Evolutionary conservation across 2,113 vertebrate species (phyloP).

Genomic region (Bothrops jararaca): DNA sequence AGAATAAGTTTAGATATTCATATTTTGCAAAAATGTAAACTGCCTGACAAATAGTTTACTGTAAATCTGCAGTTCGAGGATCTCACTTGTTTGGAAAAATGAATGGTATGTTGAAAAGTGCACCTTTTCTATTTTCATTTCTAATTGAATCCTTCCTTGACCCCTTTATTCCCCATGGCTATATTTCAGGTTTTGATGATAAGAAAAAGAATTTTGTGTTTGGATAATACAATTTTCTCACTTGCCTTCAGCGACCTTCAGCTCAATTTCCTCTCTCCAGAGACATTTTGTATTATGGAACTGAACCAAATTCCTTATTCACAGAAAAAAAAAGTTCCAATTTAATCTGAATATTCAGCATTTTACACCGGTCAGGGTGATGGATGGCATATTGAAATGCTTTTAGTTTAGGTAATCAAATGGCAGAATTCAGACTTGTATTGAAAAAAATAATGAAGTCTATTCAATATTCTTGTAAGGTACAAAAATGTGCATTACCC

Average conservation of each 20-base stretch:
- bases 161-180: constrained; percentile 66
- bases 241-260: constrained; percentile 76
- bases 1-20: constrained; percentile 16
- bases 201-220: constrained; percentile 73
- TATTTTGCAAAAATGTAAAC: constrained; percentile 11
- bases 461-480: constrained; percentile 69
- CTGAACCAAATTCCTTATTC: constrained; percentile 76
- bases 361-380: constrained; percentile 70
- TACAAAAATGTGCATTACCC: constrained; percentile 58
- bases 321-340: constrained; percentile 73
- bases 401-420: constrained; percentile 72
- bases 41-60: constrained; percentile 59
- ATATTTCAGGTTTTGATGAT: constrained; percentile 70
- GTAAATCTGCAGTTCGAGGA: constrained; percentile 36
- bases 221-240: constrained; percentile 76
- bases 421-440: constrained; percentile 63
- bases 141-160: constrained; percentile 72
- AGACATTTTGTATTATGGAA: constrained; percentile 70
- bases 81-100: constrained; percentile 68
- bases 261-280: constrained; percentile 74
- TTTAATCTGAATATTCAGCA: constrained; percentile 78
- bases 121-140: constrained; percentile 71
- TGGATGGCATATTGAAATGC: constrained; percentile 73
- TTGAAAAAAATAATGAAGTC: constrained; percentile 71
- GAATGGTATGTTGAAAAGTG: constrained; percentile 68